These are phyloP conservation scores for Antedon mediterranea DNA, from an alignment of 53 echinoderm and acorn worm genomes.

Conservation along the genomic window DNA sequence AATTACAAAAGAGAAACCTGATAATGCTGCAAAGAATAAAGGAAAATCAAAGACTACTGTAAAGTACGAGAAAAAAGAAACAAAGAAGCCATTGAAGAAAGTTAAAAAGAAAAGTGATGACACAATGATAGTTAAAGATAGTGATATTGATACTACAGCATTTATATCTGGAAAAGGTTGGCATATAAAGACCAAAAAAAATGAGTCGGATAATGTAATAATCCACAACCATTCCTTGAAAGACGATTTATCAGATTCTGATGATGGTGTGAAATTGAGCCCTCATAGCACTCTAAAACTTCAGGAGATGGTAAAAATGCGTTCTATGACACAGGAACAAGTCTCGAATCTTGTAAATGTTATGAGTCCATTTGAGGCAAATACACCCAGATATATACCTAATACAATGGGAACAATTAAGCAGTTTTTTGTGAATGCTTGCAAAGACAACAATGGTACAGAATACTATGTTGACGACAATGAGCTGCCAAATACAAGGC, in stretches of 20 bases:
- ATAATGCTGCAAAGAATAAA: slow-evolving; percentile 22
- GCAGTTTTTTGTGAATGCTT: slow-evolving; percentile 23
- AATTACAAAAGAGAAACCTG: slow-evolving; percentile 6
- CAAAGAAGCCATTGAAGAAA: slow-evolving; percentile 22
- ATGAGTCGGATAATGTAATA: slow-evolving; percentile 72
- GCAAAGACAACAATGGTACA: slow-evolving; percentile 40
- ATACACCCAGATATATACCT: slow-evolving; percentile 68
- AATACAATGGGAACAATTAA: slow-evolving; percentile 94
- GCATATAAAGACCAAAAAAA: slow-evolving; percentile 76
- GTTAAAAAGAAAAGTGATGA: slow-evolving; percentile 22
- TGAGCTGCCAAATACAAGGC: neutral
- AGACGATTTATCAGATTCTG: slow-evolving; percentile 9
- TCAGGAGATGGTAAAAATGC: slow-evolving; percentile 30
- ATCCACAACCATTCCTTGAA: slow-evolving; percentile 22
- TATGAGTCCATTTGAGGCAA: slow-evolving; percentile 60
- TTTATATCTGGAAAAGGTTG: slow-evolving; percentile 94
- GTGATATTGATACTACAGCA: slow-evolving; percentile 54
- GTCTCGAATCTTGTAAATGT: slow-evolving; percentile 58
- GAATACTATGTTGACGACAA: slow-evolving; percentile 33
- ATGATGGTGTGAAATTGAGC: slow-evolving; percentile 27
- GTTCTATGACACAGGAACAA: slow-evolving; percentile 36
- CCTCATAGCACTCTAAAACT: slow-evolving; percentile 60
- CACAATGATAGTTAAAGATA: slow-evolving; percentile 45
- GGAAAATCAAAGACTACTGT: slow-evolving; percentile 23
- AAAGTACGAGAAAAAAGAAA: slow-evolving; percentile 9